A percentile compares a stretch with the other conserved stretches of the same genome.
phyloP scores from a whole-genome alignment of 2,113 vertebrate genomes.

The Labeo rohita region DNA sequence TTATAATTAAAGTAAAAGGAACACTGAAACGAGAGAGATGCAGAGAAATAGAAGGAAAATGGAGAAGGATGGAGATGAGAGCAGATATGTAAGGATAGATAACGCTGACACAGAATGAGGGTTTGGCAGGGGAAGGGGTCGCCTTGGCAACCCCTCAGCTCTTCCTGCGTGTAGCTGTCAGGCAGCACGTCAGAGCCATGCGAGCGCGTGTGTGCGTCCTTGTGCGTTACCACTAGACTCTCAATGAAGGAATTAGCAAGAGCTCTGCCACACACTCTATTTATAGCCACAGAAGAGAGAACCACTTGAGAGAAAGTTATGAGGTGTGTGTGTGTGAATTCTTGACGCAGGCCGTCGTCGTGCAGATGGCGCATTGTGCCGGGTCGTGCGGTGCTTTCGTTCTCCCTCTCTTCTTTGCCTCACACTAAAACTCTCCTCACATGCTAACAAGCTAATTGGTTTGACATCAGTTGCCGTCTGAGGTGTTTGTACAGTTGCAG shows the following conservation, averaged over 20 bases:
- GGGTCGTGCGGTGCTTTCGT: slow-evolving; percentile 34
- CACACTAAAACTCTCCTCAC: not conserved
- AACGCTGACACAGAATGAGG: slow-evolving; percentile 47
- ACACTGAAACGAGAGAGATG: not conserved
- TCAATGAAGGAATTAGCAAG: slow-evolving; percentile 78
- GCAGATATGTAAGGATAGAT: slow-evolving; percentile 40
- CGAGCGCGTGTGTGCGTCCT: slow-evolving; percentile 46
- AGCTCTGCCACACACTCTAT: slow-evolving; percentile 71
- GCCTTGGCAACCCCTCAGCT: slow-evolving; percentile 57
- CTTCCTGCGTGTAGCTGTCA: slow-evolving; percentile 53
- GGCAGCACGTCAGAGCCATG: slow-evolving; percentile 42
- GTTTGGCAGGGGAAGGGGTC: slow-evolving; percentile 45
- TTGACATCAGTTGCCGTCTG: slow-evolving; percentile 6
- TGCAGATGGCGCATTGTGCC: slow-evolving; percentile 44
- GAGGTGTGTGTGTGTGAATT: slow-evolving; percentile 25
- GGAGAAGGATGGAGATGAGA: slow-evolving; percentile 21
- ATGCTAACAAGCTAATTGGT: slow-evolving; percentile 21
- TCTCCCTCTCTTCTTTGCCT: slow-evolving; percentile 9
- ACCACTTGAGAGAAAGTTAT: slow-evolving; percentile 45
- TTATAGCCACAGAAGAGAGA: slow-evolving; percentile 70
- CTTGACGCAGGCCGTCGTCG: slow-evolving; percentile 34
- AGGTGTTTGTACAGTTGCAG: slow-evolving; percentile 18
- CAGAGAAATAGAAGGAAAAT: not conserved
- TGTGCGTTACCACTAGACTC: slow-evolving; percentile 66
- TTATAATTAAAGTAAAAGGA: not conserved